phyloP scores from a whole-genome alignment of 1,140 invertebrate genomes.

The Adelges cooleyi region DNA sequence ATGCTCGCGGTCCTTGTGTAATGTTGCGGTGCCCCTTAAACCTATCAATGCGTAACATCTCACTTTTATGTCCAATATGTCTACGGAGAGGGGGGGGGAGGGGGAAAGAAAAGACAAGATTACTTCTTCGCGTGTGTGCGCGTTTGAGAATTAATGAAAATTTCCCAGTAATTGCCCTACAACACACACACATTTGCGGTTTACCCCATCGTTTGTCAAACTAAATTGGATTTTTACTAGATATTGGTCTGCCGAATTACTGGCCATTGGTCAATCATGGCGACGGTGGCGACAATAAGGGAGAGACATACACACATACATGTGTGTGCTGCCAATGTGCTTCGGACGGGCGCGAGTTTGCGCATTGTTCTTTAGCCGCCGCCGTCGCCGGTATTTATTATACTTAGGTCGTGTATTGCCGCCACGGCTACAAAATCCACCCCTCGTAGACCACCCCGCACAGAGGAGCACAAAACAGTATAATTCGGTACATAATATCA shows the following conservation, averaged over 20 bases:
- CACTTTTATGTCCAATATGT: constrained; percentile 28
- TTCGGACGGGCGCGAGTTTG: not conserved
- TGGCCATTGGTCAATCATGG: constrained; percentile 16
- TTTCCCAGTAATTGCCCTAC: constrained; percentile 15
- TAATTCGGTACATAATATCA: too few relatives aligned
- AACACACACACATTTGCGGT: constrained; percentile 5
- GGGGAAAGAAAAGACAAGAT: constrained; percentile 5
- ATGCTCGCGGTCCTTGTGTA: not conserved
- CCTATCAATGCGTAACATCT: constrained; percentile 19
- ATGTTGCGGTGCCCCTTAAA: constrained; percentile 4
- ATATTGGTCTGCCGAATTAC: constrained; percentile 22
- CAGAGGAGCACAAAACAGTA: too few relatives aligned
- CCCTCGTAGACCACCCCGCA: too few relatives aligned
- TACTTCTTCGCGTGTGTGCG: not conserved
- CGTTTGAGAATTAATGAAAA: constrained; percentile 26
- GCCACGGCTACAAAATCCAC: too few relatives aligned
- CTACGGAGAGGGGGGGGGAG: not conserved
- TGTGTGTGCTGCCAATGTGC: not conserved
- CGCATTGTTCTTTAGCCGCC: not conserved
- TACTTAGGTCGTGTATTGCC: too few relatives aligned
- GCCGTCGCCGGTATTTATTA: too few relatives aligned
- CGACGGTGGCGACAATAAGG: not conserved
- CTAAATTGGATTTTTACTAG: constrained; percentile 25
- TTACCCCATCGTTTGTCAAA: constrained; percentile 22
- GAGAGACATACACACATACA: not conserved